A percentile compares a stretch with the other conserved stretches of the same genome.
phyloP scores from a whole-genome alignment of 2,797 vertebrate genomes.

The Parauchenoglanis punctatus region DNA sequence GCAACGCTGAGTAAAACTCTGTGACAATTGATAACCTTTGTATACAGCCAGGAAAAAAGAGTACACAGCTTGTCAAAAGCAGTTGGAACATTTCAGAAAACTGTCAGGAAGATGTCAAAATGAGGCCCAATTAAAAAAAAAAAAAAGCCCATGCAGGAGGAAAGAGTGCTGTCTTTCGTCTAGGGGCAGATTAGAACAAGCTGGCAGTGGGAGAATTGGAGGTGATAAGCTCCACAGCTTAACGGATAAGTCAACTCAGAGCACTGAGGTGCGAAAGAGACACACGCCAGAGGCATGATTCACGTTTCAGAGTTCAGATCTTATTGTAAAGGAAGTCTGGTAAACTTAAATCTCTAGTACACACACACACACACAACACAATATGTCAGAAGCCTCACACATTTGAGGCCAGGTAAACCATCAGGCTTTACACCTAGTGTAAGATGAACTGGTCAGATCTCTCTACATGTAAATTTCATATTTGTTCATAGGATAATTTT shows the following conservation, averaged over 20 bases:
- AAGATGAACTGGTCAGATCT: not conserved
- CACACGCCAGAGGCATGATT: not conserved
- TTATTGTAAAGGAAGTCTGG: not conserved
- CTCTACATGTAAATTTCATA: not conserved
- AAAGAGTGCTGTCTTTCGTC: not conserved
- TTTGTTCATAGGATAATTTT: not conserved
- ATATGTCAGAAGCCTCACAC: not conserved
- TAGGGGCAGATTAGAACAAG: not conserved
- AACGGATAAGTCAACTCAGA: not conserved
- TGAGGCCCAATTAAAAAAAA: not conserved
- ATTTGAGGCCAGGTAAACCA: not conserved
- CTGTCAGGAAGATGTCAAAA: slow-evolving; percentile 29
- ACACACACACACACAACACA: not conserved
- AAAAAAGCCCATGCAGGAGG: not conserved
- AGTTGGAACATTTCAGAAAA: not conserved
- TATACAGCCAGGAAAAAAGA: not conserved
- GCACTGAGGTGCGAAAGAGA: not conserved
- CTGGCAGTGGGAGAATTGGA: too few relatives aligned
- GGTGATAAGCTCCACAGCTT: not conserved
- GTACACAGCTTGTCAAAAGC: slow-evolving; percentile 3
- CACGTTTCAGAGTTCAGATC: not conserved
- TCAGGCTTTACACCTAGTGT: not conserved
- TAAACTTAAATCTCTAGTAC: not conserved
- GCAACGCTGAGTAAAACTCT: not conserved
- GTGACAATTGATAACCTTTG: not conserved